phyloP scores from a whole-genome alignment of 1,140 invertebrate species.

The Probaryconus sp. region DNA sequence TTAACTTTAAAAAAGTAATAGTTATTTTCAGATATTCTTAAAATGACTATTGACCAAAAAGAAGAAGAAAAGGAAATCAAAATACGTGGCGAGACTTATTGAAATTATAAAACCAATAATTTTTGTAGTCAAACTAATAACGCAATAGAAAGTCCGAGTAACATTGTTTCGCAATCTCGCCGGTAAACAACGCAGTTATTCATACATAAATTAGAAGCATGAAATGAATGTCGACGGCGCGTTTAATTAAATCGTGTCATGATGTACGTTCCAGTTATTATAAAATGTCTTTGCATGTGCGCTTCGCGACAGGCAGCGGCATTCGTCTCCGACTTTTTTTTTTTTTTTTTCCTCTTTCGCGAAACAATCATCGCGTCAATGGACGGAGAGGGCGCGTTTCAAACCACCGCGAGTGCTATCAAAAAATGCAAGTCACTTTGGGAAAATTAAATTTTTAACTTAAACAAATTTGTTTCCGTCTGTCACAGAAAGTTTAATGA shows the following conservation, averaged over 20 bases:
- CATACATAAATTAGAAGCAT: slow-evolving; percentile 75
- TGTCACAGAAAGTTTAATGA: no score
- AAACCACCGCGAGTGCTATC: no score
- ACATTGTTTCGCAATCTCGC: slow-evolving; percentile 64
- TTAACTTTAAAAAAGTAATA: no score
- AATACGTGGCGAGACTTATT: slow-evolving; percentile 35
- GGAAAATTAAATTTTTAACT: no score
- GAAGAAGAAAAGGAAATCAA: slow-evolving; percentile 1
- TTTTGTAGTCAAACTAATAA: slow-evolving; percentile 48
- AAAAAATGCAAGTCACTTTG: no score
- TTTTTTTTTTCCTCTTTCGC: no score
- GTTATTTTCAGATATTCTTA: no score
- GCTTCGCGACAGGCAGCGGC: slow-evolving; percentile 58
- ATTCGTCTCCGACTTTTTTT: slow-evolving; percentile 68
- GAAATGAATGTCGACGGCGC: slow-evolving; percentile 74
- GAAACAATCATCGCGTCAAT: slow-evolving; percentile 20
- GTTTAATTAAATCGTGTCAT: slow-evolving; percentile 78
- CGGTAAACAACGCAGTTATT: slow-evolving; percentile 71
- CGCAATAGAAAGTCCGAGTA: slow-evolving; percentile 48
- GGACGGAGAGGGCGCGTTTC: no score
- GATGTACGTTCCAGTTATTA: slow-evolving; percentile 76
- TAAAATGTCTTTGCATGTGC: slow-evolving; percentile 63
- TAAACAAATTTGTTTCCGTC: no score
- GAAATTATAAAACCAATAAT: slow-evolving; percentile 51
- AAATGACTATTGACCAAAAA: no score